Conservation (phyloP, 2,797 vertebrate genomes). For the Oreochromis mossambicus region DNA sequence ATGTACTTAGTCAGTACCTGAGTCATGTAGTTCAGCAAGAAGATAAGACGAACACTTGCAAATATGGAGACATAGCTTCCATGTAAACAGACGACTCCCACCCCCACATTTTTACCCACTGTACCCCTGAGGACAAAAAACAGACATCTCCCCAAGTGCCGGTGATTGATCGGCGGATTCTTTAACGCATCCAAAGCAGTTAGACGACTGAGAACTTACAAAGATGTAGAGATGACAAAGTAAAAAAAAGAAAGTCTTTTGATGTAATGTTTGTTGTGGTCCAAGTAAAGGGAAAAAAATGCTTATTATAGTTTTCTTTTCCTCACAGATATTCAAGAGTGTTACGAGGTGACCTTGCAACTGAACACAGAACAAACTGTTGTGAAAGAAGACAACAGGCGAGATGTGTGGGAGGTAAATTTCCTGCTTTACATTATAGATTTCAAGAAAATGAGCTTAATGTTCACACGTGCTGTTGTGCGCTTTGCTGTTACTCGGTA, state of each 20-base stretch:
- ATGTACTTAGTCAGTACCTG: conserved; percentile 24
- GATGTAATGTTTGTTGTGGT: not conserved
- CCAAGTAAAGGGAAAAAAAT: not conserved
- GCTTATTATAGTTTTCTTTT: conserved; percentile 28
- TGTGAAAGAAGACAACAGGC: conserved; percentile 60
- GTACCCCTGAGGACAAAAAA: not conserved
- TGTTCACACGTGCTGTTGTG: conserved; percentile 29
- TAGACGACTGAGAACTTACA: not conserved
- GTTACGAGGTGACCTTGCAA: conserved; percentile 81
- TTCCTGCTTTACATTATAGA: conserved; percentile 34
- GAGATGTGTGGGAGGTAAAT: conserved; percentile 72
- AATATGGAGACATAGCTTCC: conserved; percentile 28
- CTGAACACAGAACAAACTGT: conserved; percentile 67
- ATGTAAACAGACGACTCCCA: conserved; percentile 44
- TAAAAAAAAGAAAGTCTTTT: not conserved
- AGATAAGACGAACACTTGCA: conserved; percentile 9
- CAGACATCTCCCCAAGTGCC: conserved; percentile 5
- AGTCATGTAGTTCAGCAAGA: conserved; percentile 29
- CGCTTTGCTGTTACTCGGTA: not conserved
- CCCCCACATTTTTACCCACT: conserved; percentile 27
- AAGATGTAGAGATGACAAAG: not conserved
- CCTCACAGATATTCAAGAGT: conserved; percentile 81
- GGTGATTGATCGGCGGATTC: conserved; percentile 1
- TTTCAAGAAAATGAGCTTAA: conserved; percentile 20
- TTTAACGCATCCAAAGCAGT: not conserved